Evolutionary conservation across 2,888 invertebrate species (phyloP).

Genomic region (Strigamia crassipes): DNA sequence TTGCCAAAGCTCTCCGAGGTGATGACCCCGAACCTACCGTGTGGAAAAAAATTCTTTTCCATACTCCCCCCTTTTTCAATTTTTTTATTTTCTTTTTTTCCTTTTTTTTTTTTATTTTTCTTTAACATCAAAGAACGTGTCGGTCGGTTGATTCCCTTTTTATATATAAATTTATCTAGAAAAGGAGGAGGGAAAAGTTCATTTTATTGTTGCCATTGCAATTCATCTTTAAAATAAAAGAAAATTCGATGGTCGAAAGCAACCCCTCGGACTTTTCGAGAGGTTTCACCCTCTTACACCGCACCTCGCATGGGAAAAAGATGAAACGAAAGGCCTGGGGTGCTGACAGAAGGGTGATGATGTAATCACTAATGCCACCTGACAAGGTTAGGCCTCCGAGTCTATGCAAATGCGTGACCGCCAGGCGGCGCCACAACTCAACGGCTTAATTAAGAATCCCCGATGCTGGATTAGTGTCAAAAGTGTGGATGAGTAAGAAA

Average conservation of each 20-base stretch:
- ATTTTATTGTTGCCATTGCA: background rate
- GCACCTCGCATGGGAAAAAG: background rate
- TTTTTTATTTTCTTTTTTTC: background rate
- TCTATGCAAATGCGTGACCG: constrained; percentile 14
- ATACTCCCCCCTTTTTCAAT: constrained; percentile 14
- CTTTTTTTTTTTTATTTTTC: too few relatives aligned
- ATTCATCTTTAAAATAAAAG: background rate
- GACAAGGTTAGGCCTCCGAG: constrained; percentile 6
- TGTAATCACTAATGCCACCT: constrained; percentile 23
- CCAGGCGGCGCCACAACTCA: background rate
- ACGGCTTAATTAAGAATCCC: constrained; percentile 6
- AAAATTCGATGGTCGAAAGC: background rate
- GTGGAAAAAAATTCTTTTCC: background rate
- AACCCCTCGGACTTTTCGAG: background rate
- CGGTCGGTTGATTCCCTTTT: too few relatives aligned
- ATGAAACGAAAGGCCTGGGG: constrained; percentile 3
- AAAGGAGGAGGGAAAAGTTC: background rate
- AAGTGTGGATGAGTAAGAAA: background rate
- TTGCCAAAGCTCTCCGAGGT: background rate
- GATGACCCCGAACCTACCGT: background rate
- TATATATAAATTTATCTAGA: too few relatives aligned
- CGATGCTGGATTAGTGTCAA: background rate
- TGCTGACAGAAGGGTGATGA: constrained; percentile 7
- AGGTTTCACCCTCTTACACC: background rate
- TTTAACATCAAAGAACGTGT: background rate